These are phyloP conservation scores for Enteromius trimaculatus DNA, from an alignment of 2,797 vertebrate genomes.

Conservation along the genomic window DNA sequence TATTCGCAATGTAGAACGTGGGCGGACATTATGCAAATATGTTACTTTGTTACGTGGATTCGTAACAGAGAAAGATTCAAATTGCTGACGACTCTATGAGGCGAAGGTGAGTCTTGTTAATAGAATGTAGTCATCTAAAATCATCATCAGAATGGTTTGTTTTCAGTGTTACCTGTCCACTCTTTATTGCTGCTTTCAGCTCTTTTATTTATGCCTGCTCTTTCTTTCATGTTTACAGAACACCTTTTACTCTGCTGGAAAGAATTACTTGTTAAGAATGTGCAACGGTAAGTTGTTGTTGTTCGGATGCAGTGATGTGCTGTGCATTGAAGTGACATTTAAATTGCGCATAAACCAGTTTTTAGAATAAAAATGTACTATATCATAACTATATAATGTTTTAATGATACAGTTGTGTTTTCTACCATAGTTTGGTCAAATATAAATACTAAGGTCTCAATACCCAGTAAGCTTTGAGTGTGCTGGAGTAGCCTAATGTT, in stretches of 20 bases:
- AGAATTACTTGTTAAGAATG: slow-evolving; percentile 98
- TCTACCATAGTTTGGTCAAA: not conserved
- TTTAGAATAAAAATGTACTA: not conserved
- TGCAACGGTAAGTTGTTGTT: slow-evolving; percentile 87
- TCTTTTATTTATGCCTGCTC: not conserved
- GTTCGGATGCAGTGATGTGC: too few species aligned
- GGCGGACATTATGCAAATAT: too few species aligned
- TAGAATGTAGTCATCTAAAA: not conserved
- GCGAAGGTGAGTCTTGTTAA: not conserved
- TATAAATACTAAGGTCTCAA: not conserved
- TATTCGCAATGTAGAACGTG: too few species aligned
- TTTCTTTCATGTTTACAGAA: slow-evolving; percentile 77
- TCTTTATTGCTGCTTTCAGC: not conserved
- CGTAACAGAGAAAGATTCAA: too few species aligned
- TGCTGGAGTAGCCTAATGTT: slow-evolving; percentile 18
- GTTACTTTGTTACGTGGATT: too few species aligned
- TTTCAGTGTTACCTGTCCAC: not conserved
- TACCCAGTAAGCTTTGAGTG: not conserved
- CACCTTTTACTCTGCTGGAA: slow-evolving; percentile 96
- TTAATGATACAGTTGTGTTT: not conserved
- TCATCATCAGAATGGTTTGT: not conserved
- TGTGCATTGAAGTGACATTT: not conserved
- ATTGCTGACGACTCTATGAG: too few species aligned
- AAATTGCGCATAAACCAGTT: not conserved
- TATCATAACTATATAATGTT: not conserved